phyloP scores from a whole-genome alignment of 2,797 vertebrate species.

The Enteromius argenteus region DNA sequence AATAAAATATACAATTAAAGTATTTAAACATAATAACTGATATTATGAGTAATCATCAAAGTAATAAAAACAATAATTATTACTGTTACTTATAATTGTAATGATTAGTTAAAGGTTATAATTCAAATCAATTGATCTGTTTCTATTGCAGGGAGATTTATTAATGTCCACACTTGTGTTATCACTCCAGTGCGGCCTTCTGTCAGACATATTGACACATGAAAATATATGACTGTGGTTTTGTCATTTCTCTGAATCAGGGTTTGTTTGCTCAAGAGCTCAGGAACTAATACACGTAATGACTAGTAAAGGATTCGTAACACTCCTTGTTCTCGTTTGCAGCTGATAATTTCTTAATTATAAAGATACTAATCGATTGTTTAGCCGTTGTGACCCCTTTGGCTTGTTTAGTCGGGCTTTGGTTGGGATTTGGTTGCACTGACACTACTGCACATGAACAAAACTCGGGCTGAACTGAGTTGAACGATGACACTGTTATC shows the following conservation, averaged over 20 bases:
- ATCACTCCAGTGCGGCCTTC: not conserved
- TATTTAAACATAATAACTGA: not conserved
- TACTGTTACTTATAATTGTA: not conserved
- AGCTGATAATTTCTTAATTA: not conserved
- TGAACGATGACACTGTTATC: not conserved
- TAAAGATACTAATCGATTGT: not conserved
- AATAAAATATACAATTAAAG: not conserved
- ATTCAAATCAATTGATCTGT: not conserved
- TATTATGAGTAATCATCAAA: not conserved
- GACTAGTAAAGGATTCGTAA: not conserved
- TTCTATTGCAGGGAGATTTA: not conserved
- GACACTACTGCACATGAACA: not conserved
- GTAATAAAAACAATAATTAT: not conserved
- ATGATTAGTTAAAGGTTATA: not conserved
- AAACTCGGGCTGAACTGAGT: not conserved
- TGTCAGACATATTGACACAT: not conserved
- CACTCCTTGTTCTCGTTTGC: not conserved
- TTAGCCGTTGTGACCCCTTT: not conserved
- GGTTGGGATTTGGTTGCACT: not conserved
- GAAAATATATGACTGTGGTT: not conserved
- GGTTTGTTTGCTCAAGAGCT: slow-evolving; percentile 1
- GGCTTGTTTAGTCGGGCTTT: not conserved
- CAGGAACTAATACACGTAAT: not conserved
- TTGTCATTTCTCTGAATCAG: slow-evolving; percentile 25
- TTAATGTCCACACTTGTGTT: not conserved